Evolutionary conservation across 1,140 invertebrate species (phyloP).

Genomic region (Nebria ingens): DNA sequence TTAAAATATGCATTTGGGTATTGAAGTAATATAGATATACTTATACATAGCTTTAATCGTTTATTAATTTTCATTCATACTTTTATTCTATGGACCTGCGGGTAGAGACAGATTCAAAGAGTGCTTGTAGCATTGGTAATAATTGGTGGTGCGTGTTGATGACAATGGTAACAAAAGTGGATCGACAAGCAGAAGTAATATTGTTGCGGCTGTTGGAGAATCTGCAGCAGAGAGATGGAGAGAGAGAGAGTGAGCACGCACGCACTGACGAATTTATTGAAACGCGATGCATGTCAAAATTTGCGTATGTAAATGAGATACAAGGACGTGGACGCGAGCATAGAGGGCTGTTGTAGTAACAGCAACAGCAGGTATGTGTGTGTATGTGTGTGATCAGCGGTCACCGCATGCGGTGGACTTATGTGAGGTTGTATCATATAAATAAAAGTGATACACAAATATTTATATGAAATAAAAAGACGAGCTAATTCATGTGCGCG

Average conservation of each 20-base stretch:
- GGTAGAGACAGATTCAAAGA: no score
- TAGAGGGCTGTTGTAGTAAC: neutral
- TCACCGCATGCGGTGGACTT: neutral
- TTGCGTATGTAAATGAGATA: conserved; percentile 7
- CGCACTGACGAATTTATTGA: conserved; percentile 5
- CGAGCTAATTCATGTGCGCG: neutral
- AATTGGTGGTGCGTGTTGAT: no score
- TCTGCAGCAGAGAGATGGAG: no score
- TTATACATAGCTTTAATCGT: no score
- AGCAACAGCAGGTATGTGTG: neutral
- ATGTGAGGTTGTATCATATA: neutral
- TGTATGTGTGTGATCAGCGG: neutral
- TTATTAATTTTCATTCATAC: no score
- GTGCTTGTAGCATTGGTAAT: no score
- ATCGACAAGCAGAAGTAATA: no score
- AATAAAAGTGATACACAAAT: conserved; percentile 8
- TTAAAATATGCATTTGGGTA: no score
- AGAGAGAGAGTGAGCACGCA: neutral
- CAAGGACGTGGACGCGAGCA: neutral
- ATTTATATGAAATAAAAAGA: conserved; percentile 4
- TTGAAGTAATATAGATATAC: no score
- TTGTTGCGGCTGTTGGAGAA: no score
- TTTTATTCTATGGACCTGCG: no score
- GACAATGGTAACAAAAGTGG: no score
- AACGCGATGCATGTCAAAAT: conserved; percentile 6